These are phyloP conservation scores for Anoncus sp. DNA, from an alignment of 2,888 invertebrate genomes.

Conservation along the genomic window DNA sequence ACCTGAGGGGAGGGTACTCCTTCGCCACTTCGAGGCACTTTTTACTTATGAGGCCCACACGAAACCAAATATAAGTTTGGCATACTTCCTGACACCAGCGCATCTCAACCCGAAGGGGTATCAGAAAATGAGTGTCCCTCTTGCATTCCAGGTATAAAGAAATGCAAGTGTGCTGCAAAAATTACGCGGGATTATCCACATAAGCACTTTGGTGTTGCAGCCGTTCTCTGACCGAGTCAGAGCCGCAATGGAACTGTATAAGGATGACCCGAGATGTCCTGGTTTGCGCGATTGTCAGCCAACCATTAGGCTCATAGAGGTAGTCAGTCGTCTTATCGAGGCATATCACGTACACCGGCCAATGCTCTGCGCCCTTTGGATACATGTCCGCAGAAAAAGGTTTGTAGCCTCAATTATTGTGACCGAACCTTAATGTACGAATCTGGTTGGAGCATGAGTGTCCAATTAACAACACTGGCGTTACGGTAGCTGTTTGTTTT, in stretches of 20 bases:
- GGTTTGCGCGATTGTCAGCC: slow-evolving; percentile 55
- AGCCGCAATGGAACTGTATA: slow-evolving; percentile 59
- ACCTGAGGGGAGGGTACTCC: slow-evolving; percentile 9
- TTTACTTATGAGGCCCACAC: slow-evolving; percentile 35
- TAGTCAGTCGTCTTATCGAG: slow-evolving; percentile 49
- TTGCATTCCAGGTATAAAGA: slow-evolving; percentile 46
- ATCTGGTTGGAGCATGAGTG: slow-evolving; percentile 24
- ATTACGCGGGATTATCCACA: slow-evolving; percentile 19
- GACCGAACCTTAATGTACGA: not conserved
- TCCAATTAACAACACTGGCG: slow-evolving; percentile 15
- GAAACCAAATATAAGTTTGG: slow-evolving; percentile 51
- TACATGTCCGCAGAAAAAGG: slow-evolving; percentile 48
- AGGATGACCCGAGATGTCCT: slow-evolving; percentile 9
- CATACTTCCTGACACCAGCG: slow-evolving; percentile 50
- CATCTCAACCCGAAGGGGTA: slow-evolving; percentile 58
- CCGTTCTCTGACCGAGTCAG: slow-evolving; percentile 52
- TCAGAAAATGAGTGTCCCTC: slow-evolving; percentile 40
- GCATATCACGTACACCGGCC: slow-evolving; percentile 59
- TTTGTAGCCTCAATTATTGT: slow-evolving; percentile 23
- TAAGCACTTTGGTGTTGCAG: slow-evolving; percentile 37
- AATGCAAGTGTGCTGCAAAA: slow-evolving; percentile 27
- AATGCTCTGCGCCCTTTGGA: slow-evolving; percentile 50
- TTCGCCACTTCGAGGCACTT: slow-evolving; percentile 59
- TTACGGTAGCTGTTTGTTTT: no score
- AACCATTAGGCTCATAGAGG: slow-evolving; percentile 53